phyloP scores from a whole-genome alignment of 2,113 vertebrate genomes.

The Colistium nudipinnis region DNA sequence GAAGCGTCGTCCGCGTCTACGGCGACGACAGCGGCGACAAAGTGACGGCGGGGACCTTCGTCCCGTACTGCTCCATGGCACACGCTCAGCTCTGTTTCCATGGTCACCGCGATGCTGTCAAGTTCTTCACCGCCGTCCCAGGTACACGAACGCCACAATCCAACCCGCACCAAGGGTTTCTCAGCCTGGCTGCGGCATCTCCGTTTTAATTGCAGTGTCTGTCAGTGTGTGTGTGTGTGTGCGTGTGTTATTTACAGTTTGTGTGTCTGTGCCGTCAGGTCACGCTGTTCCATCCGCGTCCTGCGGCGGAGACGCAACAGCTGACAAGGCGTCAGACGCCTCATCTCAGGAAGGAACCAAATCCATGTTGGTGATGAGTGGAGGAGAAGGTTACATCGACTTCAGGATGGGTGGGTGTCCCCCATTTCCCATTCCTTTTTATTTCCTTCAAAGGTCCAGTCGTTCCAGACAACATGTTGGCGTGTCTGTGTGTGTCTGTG shows the following conservation, averaged over 20 bases:
- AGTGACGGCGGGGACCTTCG: constrained; percentile 93
- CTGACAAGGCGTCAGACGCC: constrained; percentile 82
- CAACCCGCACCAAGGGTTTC: too few species aligned
- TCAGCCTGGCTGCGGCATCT: too few species aligned
- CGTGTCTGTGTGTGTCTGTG: background rate
- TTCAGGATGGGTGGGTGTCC: constrained; percentile 94
- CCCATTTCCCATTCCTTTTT: too few species aligned
- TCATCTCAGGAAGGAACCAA: constrained; percentile 81
- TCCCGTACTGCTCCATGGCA: constrained; percentile 97
- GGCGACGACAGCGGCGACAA: constrained; percentile 95
- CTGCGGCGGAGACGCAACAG: constrained; percentile 56
- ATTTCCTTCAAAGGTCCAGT: background rate
- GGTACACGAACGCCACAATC: constrained; percentile 84
- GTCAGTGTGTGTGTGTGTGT: background rate
- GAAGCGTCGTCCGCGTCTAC: constrained; percentile 91
- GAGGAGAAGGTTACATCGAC: constrained; percentile 99
- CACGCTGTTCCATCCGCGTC: constrained; percentile 84
- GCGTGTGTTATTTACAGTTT: background rate
- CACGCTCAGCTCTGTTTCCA: constrained; percentile 98
- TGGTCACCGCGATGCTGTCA: constrained; percentile 95
- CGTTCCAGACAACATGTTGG: background rate
- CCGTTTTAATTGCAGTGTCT: too few species aligned
- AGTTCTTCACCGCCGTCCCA: constrained; percentile 97
- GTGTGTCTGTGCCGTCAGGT: constrained; percentile 78
- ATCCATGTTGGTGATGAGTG: constrained; percentile 95